phyloP scores from a whole-genome alignment of 2,888 invertebrate species.

The Macrosiphum euphorbiae region DNA sequence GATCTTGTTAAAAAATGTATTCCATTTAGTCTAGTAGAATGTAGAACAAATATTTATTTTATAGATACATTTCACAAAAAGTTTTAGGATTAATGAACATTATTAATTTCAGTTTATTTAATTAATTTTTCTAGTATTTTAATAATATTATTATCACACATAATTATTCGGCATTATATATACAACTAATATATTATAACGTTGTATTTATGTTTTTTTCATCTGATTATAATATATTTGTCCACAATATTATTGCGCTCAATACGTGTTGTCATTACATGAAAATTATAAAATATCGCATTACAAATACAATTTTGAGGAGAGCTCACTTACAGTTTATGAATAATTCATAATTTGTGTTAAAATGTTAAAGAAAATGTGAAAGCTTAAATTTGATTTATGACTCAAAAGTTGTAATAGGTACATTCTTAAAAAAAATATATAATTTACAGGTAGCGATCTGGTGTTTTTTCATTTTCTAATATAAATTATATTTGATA shows the following conservation, averaged over 20 bases:
- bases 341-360: slow-evolving; percentile 17
- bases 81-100: neutral
- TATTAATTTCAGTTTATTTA: neutral
- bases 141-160: neutral
- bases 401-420: neutral
- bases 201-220: neutral
- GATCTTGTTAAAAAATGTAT: neutral
- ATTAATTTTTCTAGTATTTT: neutral
- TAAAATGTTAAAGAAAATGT: neutral
- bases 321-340: neutral
- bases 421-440: neutral
- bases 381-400: neutral
- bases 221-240: neutral
- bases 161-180: neutral
- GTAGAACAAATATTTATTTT: neutral
- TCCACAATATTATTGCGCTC: neutral
- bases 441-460: neutral
- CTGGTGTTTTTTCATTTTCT: neutral
- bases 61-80: neutral
- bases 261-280: neutral
- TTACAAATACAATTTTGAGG: neutral
- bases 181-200: neutral
- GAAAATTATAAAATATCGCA: neutral
- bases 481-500: neutral
- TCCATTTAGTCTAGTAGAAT: neutral